phyloP scores from a whole-genome alignment of 64 coral and sea anemone genomes.

The Montipora efflorescens region DNA sequence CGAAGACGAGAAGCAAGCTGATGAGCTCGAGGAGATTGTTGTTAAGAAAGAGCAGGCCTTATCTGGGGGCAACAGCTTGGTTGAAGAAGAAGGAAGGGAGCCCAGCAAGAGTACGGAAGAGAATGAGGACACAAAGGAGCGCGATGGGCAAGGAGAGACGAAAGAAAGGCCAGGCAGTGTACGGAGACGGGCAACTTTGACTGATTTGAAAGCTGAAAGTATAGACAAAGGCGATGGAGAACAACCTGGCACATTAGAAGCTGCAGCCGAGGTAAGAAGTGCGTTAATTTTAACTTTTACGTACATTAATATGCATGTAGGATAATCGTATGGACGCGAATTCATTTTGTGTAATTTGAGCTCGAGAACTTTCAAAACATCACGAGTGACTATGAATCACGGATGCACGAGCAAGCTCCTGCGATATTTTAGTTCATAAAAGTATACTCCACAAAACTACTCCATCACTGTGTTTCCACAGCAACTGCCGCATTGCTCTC shows the following conservation, averaged over 20 bases:
- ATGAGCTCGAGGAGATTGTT: conserved; percentile 28
- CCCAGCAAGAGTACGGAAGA: conserved; percentile 26
- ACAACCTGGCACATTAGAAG: neutral
- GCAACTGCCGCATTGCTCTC: too few species aligned
- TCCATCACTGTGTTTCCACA: too few species aligned
- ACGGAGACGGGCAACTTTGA: conserved; percentile 69
- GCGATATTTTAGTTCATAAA: too few species aligned
- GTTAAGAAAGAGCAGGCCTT: neutral
- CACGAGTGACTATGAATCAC: too few species aligned
- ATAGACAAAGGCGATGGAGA: conserved; percentile 51
- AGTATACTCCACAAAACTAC: too few species aligned
- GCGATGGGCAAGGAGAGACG: conserved; percentile 24
- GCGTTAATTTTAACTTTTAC: neutral
- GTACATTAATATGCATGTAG: too few species aligned
- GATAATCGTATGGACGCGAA: too few species aligned
- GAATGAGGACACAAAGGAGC: conserved; percentile 55
- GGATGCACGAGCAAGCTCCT: too few species aligned
- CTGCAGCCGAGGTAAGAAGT: conserved; percentile 2
- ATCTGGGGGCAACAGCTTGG: neutral
- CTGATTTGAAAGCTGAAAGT: conserved; percentile 60
- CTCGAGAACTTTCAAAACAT: too few species aligned
- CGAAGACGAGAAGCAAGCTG: neutral
- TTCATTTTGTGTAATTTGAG: too few species aligned
- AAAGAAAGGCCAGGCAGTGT: neutral
- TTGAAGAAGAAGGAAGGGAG: neutral